These are phyloP conservation scores for Zaprionus africanus DNA, from an alignment of 1,140 invertebrate genomes.

Conservation along the genomic window DNA sequence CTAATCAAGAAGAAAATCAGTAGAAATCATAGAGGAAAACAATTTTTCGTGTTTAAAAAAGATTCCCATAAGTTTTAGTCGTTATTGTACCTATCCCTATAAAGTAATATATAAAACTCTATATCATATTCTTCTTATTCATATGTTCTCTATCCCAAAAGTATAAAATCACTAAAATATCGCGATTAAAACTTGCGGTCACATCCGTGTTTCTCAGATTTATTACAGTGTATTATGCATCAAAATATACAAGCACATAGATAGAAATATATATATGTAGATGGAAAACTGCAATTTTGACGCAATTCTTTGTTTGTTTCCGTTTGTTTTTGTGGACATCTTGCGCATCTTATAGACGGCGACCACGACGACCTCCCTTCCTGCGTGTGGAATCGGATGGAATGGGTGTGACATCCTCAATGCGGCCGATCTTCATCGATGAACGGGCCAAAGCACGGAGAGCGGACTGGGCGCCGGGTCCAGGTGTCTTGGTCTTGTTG, in stretches of 20 bases:
- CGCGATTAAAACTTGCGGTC: neutral
- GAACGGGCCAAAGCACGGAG: constrained; percentile 98
- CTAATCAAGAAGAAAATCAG: too few relatives aligned
- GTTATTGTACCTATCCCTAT: too few relatives aligned
- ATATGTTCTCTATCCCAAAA: too few relatives aligned
- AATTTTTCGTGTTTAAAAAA: too few relatives aligned
- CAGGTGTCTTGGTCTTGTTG: constrained; percentile 98
- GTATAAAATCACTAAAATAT: neutral
- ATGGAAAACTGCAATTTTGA: constrained; percentile 12
- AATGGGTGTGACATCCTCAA: constrained; percentile 99
- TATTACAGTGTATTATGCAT: constrained; percentile 15
- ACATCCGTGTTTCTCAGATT: neutral
- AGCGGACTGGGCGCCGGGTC: constrained; percentile 99
- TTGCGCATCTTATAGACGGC: constrained; percentile 93
- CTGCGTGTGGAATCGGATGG: constrained; percentile 99
- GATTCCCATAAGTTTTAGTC: too few relatives aligned
- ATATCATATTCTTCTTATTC: too few relatives aligned
- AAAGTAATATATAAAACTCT: too few relatives aligned
- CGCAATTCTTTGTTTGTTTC: neutral
- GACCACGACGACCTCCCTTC: constrained; percentile 99
- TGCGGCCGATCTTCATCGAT: constrained; percentile 99
- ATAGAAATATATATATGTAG: constrained; percentile 34
- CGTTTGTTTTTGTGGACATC: neutral
- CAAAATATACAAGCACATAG: constrained; percentile 20
- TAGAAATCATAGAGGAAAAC: too few relatives aligned